Evolutionary conservation across 2,113 vertebrate species (phyloP).

Genomic region (Ptychochromis oligacanthus): DNA sequence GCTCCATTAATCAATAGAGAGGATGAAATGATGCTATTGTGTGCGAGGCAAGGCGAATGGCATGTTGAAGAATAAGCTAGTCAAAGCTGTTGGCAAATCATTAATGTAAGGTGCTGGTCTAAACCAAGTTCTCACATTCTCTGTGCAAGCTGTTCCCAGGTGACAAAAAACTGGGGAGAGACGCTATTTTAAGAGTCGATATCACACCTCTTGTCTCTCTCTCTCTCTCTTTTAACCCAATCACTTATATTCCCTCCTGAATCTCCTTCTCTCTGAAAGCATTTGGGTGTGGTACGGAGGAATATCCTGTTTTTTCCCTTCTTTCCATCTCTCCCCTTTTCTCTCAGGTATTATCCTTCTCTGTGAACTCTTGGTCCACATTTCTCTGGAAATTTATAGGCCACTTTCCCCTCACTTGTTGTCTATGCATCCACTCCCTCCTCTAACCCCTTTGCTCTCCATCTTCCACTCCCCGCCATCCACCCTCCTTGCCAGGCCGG

Average conservation of each 20-base stretch:
- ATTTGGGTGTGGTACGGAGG: constrained; percentile 36
- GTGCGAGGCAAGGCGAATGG: constrained; percentile 53
- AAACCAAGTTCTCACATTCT: constrained; percentile 66
- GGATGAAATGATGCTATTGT: constrained; percentile 68
- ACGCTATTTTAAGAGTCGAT: constrained; percentile 74
- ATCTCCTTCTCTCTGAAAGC: constrained; percentile 37
- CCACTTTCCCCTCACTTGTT: constrained; percentile 64
- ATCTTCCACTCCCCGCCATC: constrained; percentile 31
- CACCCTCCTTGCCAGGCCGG: constrained; percentile 59
- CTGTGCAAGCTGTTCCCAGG: constrained; percentile 69
- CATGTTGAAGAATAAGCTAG: constrained; percentile 72
- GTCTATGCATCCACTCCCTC: constrained; percentile 59
- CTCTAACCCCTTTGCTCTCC: constrained; percentile 54
- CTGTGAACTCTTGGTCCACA: constrained; percentile 48
- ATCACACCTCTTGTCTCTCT: constrained; percentile 60
- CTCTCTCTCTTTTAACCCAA: constrained; percentile 2
- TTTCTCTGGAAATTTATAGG: constrained; percentile 64
- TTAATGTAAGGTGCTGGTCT: constrained; percentile 74
- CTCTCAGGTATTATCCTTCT: constrained; percentile 11
- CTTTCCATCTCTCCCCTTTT: constrained; percentile 14
- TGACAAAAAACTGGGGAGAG: constrained; percentile 70
- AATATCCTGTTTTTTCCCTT: constrained; percentile 41
- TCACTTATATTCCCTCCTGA: constrained; percentile 53
- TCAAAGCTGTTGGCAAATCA: constrained; percentile 75
- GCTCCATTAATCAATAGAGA: constrained; percentile 75